Conservation (phyloP, 1,140 invertebrate genomes). For the Tetranychus cinnabarinus region DNA sequence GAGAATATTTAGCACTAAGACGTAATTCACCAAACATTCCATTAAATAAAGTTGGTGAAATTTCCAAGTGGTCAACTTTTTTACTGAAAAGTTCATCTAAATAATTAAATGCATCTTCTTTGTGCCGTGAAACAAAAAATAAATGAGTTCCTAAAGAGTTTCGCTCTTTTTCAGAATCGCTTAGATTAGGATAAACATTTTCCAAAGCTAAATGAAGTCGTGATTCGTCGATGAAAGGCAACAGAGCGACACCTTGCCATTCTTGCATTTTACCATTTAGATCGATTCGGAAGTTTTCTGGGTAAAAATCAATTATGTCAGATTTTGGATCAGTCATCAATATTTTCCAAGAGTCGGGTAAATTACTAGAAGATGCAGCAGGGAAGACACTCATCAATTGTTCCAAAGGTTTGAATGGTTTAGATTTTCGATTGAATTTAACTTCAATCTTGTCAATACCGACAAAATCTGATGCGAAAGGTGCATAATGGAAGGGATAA, state of each 20-base stretch:
- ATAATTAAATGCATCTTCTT: background rate
- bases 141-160: constrained; percentile 8
- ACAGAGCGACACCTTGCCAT: constrained; percentile 73
- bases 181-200: constrained; percentile 49
- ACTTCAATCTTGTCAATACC: constrained; percentile 63
- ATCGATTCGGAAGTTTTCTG: constrained; percentile 92
- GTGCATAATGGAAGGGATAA: constrained; percentile 98
- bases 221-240: constrained; percentile 92
- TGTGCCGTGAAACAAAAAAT: constrained; percentile 5
- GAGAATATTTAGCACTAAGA: constrained; percentile 1
- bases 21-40: constrained; percentile 6
- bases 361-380: constrained; percentile 75
- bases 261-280: constrained; percentile 98
- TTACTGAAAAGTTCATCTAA: background rate
- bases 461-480: constrained; percentile 97
- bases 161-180: constrained; percentile 43
- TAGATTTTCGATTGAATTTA: constrained; percentile 62
- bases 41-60: background rate
- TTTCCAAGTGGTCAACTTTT: constrained; percentile 1
- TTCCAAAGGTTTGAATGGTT: constrained; percentile 84
- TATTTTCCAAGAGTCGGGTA: constrained; percentile 74
- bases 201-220: constrained; percentile 64
- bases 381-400: constrained; percentile 99
- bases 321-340: constrained; percentile 83
- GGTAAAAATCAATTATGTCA: constrained; percentile 96